Percentiles rank a stretch among this genome's conserved stretches.
phyloP scores from a whole-genome alignment of 1,140 invertebrate genomes.

The Mya arenaria region DNA sequence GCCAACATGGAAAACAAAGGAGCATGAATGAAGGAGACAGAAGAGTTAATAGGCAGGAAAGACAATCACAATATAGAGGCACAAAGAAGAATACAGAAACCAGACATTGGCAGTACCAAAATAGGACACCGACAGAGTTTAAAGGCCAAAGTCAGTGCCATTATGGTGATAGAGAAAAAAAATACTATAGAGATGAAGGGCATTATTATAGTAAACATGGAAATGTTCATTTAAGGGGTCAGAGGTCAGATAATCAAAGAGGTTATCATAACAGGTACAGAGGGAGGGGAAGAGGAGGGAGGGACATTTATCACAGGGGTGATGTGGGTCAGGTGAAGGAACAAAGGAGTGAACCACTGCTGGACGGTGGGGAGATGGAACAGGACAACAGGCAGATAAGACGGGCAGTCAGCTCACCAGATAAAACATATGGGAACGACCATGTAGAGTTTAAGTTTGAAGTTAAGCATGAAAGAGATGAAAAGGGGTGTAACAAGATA shows the following conservation, averaged over 20 bases:
- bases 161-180: too few species aligned
- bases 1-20: too few species aligned
- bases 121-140: not conserved
- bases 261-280: conserved; percentile 1
- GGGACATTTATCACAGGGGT: not conserved
- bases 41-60: too few species aligned
- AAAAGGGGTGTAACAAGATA: not conserved
- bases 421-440: conserved; percentile 22
- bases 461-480: not conserved
- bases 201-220: not conserved
- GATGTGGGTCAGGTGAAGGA: not conserved
- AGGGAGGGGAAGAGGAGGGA: not conserved
- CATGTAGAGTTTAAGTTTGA: conserved; percentile 5
- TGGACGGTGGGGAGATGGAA: not conserved
- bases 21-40: too few species aligned
- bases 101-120: not conserved
- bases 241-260: conserved; percentile 23
- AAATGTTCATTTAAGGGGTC: not conserved
- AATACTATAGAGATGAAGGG: not conserved
- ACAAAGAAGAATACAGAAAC: too few species aligned
- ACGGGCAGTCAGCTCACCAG: conserved; percentile 33
- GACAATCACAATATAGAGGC: too few species aligned
- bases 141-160: not conserved
- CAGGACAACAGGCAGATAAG: not conserved
- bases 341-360: conserved; percentile 18